Conservation (phyloP, 1,140 invertebrate genomes). For the Nilaparvata lugens region DNA sequence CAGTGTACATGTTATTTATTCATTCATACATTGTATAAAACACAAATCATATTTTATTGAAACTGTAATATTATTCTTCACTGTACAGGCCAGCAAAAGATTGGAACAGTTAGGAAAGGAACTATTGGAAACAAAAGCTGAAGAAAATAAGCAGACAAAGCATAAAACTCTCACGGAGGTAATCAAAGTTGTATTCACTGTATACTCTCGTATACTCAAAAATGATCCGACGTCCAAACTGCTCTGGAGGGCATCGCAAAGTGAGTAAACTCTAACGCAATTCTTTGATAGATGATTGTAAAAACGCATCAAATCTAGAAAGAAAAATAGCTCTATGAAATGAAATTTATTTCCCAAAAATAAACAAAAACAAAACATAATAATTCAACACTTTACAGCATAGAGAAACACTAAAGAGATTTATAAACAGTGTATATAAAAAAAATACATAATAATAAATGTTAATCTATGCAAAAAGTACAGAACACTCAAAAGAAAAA, state of each 20-base stretch:
- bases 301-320: no score
- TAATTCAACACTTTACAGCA: no score
- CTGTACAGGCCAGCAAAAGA: constrained; percentile 51
- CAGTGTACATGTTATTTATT: no score
- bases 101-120: constrained; percentile 79
- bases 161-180: constrained; percentile 79
- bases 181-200: constrained; percentile 81
- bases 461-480: no score
- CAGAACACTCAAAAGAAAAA: no score
- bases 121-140: constrained; percentile 80
- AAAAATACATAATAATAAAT: no score
- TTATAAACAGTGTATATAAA: no score
- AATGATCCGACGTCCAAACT: constrained; percentile 60
- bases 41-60: not conserved
- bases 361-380: no score
- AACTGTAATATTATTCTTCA: no score
- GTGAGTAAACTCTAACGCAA: constrained; percentile 41
- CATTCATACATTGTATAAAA: not conserved
- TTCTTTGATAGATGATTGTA: not conserved
- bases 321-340: no score
- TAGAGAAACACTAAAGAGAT: no score
- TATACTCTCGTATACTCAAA: constrained; percentile 91
- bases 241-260: constrained; percentile 81
- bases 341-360: no score
- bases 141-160: constrained; percentile 74